Conservation (phyloP, 2,888 invertebrate genomes). For the Thera obeliscata region DNA sequence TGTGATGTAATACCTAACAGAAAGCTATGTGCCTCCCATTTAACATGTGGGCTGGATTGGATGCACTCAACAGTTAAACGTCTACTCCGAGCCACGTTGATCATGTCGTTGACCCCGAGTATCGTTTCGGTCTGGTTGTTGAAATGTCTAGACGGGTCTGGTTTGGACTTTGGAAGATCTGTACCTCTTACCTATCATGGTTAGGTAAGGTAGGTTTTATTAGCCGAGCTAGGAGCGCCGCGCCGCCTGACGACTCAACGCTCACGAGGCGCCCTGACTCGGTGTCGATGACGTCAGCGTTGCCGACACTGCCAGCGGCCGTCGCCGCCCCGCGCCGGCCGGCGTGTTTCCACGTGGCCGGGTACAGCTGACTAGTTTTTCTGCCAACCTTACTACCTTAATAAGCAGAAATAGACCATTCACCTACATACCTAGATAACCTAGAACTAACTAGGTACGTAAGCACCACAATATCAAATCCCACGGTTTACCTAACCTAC, state of each 20-base stretch:
- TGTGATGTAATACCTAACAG: neutral
- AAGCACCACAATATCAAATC: neutral
- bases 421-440: neutral
- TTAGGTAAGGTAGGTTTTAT: neutral
- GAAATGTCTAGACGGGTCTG: constrained; percentile 70
- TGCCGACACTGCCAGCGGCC: constrained; percentile 37
- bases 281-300: constrained; percentile 23
- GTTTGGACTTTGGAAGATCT: constrained; percentile 47
- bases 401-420: neutral
- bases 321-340: constrained; percentile 55
- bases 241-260: neutral
- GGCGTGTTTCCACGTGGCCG: constrained; percentile 50
- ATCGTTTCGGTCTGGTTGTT: constrained; percentile 75
- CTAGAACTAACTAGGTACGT: neutral
- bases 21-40: constrained; percentile 30
- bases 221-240: neutral
- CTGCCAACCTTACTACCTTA: constrained; percentile 8
- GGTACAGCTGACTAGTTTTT: constrained; percentile 59
- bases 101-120: constrained; percentile 72
- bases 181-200: neutral
- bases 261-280: neutral
- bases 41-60: constrained; percentile 45
- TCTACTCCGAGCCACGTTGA: constrained; percentile 48
- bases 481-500: constrained; percentile 15
- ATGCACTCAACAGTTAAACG: constrained; percentile 50